Evolutionary conservation across 2,113 vertebrate genomes (phyloP).

Genomic region (Myxocyprinus asiaticus): DNA sequence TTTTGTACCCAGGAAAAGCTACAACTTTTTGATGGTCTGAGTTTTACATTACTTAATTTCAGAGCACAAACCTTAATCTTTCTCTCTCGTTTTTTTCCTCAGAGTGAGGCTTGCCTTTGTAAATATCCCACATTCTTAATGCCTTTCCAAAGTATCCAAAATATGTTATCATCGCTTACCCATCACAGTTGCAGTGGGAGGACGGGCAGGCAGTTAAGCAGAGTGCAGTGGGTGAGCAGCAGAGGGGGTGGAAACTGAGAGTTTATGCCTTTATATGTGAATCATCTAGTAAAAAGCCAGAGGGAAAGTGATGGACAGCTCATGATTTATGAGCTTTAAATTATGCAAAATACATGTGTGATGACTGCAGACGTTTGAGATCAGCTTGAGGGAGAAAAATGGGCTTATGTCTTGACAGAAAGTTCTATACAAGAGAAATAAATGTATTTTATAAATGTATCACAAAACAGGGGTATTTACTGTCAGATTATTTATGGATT

Average conservation of each 20-base stretch:
- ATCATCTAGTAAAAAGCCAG: constrained; percentile 33
- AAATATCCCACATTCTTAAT: not conserved
- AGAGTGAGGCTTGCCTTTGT: not conserved
- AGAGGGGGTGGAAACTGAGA: constrained; percentile 1
- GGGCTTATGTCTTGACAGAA: not conserved
- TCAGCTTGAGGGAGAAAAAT: too few relatives aligned
- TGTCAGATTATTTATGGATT: constrained; percentile 1
- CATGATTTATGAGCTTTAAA: constrained; percentile 17
- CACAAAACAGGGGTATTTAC: constrained; percentile 17
- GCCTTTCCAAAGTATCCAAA: not conserved
- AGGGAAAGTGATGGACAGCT: constrained; percentile 33
- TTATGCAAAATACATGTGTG: constrained; percentile 32
- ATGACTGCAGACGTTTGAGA: not conserved
- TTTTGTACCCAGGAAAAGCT: too few relatives aligned
- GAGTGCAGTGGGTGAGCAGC: constrained; percentile 25
- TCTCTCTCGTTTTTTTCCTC: not conserved
- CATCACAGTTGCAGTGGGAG: not conserved
- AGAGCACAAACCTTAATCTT: too few relatives aligned
- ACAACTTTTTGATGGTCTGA: too few relatives aligned
- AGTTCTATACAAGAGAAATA: constrained; percentile 10
- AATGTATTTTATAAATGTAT: constrained; percentile 23
- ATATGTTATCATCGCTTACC: not conserved
- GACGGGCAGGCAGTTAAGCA: too few relatives aligned
- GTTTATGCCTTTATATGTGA: constrained; percentile 18
- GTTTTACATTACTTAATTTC: too few relatives aligned